Evolutionary conservation across 2,797 vertebrate species (phyloP), one percentile per base, ranked within the genome.

Genomic region (Rhynchonycteris naso): DNA sequence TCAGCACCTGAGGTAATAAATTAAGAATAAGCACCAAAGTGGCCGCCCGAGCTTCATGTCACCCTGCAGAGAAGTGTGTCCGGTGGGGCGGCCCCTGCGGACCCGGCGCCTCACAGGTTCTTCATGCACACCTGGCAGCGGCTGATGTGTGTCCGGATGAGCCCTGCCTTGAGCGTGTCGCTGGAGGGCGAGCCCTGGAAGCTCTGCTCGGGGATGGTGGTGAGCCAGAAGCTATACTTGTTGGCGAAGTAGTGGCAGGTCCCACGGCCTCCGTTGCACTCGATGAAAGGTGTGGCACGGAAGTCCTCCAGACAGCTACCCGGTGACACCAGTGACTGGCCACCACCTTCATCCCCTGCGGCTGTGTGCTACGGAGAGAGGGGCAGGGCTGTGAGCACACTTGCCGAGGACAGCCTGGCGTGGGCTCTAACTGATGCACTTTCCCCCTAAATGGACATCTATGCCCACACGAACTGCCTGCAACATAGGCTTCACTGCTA

Each of bases 51-150:
- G 33, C 12, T 47, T 93, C 43, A 69, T 21, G 84, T 81, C 47
- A 93, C 12, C 30, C 81, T 72, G 54, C 71, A 2, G 94, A 68
- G 52, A 97, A 96, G 33, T 5, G 43, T 3, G 8, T 18, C 50
- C 1, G 2, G 18, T 9, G 24, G 69, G 94, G 92, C 82, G 21
- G 38, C n/a, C 10, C 11, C 3, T 2, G 28, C 10, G 13, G 15
- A 1, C 54, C 7, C 19, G 0, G 43, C 14, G 38, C 5, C 35
- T 99, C 98, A 99, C 98, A 99, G 97, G 98, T 99, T 99, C 98
- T 99, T 99, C 99, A 99, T 99, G 98, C 99, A 99, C 96, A 99
- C 99, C 98, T 99, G 99, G 97, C 99, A 99, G 92, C 99, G 99
- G 98, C 99, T 99, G 98, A 99, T 99, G 83, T 99, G 99, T 0